Conservation (phyloP, 2,888 invertebrate species). For the Drosophila monieri region DNA sequence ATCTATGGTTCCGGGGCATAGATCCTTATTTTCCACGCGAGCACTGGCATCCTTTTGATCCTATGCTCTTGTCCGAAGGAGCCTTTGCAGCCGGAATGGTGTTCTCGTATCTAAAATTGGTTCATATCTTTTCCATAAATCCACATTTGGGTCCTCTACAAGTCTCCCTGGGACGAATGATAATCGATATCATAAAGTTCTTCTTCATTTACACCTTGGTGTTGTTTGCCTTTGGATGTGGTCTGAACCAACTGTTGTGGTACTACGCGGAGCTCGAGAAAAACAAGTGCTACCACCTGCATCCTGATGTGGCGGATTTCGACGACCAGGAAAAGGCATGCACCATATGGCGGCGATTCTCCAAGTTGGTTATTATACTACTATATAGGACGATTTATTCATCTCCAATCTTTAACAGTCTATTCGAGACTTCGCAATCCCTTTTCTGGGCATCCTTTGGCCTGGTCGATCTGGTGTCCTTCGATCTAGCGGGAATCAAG, state of each 20-base stretch:
- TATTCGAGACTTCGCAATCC: conserved; percentile 98
- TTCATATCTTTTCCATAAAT: conserved; percentile 98
- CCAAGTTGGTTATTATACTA: conserved; percentile 87
- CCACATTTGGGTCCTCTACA: conserved; percentile 96
- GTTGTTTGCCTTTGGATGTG: conserved; percentile 97
- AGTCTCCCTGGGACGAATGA: conserved; percentile 97
- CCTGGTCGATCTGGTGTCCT: conserved; percentile 95
- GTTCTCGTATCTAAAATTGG: conserved; percentile 96
- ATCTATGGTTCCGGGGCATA: conserved; percentile 87
- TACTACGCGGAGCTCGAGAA: conserved; percentile 96
- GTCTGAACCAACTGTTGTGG: conserved; percentile 96
- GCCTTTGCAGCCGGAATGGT: conserved; percentile 99
- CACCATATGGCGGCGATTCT: conserved; percentile 93
- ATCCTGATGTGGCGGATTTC: conserved; percentile 91
- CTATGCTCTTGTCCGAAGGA: conserved; percentile 95
- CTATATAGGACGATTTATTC: neutral
- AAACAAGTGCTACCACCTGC: conserved; percentile 91
- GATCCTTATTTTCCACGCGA: conserved; percentile 95
- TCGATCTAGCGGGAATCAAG: conserved; percentile 97
- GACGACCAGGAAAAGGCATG: conserved; percentile 93
- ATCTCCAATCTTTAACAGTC: conserved; percentile 85
- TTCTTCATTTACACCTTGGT: conserved; percentile 97
- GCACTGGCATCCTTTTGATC: conserved; percentile 97
- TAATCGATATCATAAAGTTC: conserved; percentile 97
- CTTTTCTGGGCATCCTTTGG: conserved; percentile 99